Base-by-base conservation (phyloP, 2,888 invertebrate species). In the Drosophila prostipennis region DNA sequence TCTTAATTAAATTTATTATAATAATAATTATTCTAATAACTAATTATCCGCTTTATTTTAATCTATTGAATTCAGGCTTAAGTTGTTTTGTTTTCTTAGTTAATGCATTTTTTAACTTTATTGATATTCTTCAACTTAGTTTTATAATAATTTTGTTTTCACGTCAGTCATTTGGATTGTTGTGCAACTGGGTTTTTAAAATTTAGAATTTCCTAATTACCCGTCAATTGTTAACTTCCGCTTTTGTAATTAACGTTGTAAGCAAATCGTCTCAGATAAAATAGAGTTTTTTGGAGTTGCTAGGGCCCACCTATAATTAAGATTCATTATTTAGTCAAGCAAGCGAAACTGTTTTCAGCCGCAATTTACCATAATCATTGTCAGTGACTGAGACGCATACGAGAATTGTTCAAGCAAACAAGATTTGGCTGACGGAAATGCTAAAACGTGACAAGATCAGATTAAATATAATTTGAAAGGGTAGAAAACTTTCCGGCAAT, bases 311-410 rank as follows among this genome's bases (percentile, higher is more conserved):
- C 63, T 52, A 52, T 56, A 78, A 80, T 80, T 87, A 78, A 10
- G 37, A 36, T 40, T 69, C 54, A 52, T 71, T 78, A 69, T 60
- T 61, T 56, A 52, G 36, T 32, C 39, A 74, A 56, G 85, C 67
- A 58, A 78, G 70, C 87, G 81, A 76, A 79, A 76, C 79, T 52
- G 23, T 61, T 64, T 72, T 70, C 51, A 67, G 54, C 36, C 11
- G 37, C 55, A 56, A 71, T 65, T 60, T 53, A n/a, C 48, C 14
- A 19, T 63, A 72, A 65, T 72, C 53, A 59, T 42, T 64, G 48
- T 59, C 19, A 49, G 39, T 34, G 39, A 54, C 48, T 56, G 65
- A 51, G 54, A 53, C 72, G 42, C 49, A 49, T 46, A 51, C 51
- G 73, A 14, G 40, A 76, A 72, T 63, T 43, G 55, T 40, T 76